phyloP scores from a whole-genome alignment of 2,888 invertebrate genomes.

The Alentia gelatinosa region DNA sequence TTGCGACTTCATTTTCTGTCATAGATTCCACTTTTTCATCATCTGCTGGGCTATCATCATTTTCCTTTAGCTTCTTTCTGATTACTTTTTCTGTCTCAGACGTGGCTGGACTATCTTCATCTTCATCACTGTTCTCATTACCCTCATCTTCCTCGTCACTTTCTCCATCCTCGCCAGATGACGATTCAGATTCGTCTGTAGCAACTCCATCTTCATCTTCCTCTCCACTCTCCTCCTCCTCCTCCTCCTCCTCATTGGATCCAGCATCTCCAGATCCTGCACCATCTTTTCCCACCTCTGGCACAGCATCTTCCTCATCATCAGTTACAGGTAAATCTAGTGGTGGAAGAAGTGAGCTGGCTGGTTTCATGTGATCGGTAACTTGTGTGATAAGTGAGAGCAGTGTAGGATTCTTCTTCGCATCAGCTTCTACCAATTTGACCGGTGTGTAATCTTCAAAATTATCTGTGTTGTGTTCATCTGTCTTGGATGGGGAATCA shows the following conservation, averaged over 20 bases:
- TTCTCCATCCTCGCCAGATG: neutral
- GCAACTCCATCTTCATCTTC: neutral
- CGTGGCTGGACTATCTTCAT: neutral
- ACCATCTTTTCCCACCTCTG: neutral
- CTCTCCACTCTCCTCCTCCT: neutral
- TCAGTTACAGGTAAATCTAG: neutral
- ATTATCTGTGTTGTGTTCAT: neutral
- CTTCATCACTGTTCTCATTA: neutral
- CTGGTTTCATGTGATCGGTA: neutral
- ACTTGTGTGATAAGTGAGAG: neutral
- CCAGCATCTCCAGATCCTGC: neutral
- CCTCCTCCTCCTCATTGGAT: neutral
- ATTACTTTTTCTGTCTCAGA: neutral
- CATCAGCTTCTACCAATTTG: neutral
- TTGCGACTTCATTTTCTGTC: neutral
- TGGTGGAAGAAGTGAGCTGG: neutral
- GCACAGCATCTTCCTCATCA: neutral
- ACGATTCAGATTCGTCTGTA: neutral
- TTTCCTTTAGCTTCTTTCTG: neutral
- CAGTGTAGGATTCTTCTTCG: neutral
- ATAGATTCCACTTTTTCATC: neutral
- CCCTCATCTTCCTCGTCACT: neutral
- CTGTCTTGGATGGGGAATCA: neutral
- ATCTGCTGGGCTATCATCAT: no score
- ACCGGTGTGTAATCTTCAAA: conserved; percentile 9